phyloP scores from a whole-genome alignment of 2,888 invertebrate species.

The Eristalis pertinax region DNA sequence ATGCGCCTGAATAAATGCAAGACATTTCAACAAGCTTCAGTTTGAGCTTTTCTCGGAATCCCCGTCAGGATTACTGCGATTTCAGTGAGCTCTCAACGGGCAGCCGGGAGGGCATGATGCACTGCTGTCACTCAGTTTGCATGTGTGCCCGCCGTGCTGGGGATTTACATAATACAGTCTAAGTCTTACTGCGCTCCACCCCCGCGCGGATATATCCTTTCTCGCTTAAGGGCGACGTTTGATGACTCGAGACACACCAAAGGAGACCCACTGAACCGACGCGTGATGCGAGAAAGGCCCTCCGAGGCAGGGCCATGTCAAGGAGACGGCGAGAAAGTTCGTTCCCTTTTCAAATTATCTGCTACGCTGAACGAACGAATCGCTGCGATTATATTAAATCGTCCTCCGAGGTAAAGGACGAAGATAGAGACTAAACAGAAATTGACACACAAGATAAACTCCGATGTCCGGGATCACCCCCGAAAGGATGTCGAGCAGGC shows the following conservation, averaged over 20 bases:
- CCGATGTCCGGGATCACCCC: conserved; percentile 13
- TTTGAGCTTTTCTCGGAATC: not conserved
- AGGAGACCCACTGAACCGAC: not conserved
- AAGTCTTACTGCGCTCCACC: conserved; percentile 17
- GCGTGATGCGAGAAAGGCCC: conserved; percentile 11
- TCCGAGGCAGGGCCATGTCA: conserved; percentile 8
- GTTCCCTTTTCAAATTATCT: conserved; percentile 42
- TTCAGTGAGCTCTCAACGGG: not conserved
- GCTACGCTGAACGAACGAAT: conserved; percentile 57
- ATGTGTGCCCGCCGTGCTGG: conserved; percentile 10
- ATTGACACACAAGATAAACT: conserved; percentile 38
- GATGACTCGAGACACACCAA: conserved; percentile 57
- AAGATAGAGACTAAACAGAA: not conserved
- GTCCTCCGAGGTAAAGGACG: not conserved
- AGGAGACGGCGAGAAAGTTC: not conserved
- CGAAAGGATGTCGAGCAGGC: not conserved
- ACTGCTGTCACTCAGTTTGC: conserved; percentile 11
- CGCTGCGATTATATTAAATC: conserved; percentile 46
- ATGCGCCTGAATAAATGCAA: conserved; percentile 39
- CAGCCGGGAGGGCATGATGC: conserved; percentile 5
- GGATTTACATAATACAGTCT: conserved; percentile 54
- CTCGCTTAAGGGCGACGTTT: conserved; percentile 47
- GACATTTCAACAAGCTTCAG: conserved; percentile 46
- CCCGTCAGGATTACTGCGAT: conserved; percentile 24
- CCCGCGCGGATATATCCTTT: conserved; percentile 1